These are phyloP conservation scores for Rhinogobius similis DNA, from an alignment of 2,113 vertebrate genomes.

Conservation along the genomic window DNA sequence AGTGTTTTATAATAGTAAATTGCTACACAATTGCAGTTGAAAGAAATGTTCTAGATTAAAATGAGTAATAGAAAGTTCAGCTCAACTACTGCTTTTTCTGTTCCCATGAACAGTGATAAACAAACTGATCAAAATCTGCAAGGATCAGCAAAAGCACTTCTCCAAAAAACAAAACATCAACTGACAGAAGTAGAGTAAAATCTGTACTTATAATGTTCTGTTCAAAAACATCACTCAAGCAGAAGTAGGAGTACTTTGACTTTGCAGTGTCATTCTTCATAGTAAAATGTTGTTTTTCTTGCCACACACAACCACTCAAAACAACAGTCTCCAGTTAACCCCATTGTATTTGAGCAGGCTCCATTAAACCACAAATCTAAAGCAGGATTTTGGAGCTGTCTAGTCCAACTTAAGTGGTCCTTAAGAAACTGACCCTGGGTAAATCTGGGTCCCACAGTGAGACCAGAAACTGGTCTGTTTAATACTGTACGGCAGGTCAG, in stretches of 20 bases:
- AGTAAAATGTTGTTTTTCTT: constrained; percentile 29
- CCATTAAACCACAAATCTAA: constrained; percentile 41
- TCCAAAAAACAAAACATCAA: constrained; percentile 39
- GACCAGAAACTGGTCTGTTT: background rate
- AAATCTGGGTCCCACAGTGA: background rate
- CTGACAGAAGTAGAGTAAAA: constrained; percentile 1
- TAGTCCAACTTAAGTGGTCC: too few relatives aligned
- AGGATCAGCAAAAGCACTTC: constrained; percentile 66
- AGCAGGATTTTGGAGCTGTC: constrained; percentile 29
- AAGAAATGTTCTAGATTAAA: background rate
- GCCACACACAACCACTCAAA: constrained; percentile 33
- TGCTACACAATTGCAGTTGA: background rate
- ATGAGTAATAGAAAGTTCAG: background rate
- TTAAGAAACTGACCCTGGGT: too few relatives aligned
- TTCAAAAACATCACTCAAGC: background rate
- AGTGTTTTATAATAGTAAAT: too few relatives aligned
- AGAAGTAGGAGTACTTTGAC: background rate
- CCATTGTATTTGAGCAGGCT: constrained; percentile 26
- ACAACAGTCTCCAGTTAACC: constrained; percentile 34
- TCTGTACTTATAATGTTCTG: background rate
- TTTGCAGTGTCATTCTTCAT: background rate
- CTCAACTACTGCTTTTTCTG: background rate
- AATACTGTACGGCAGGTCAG: background rate
- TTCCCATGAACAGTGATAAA: constrained; percentile 33
- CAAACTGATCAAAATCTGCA: constrained; percentile 38